These are phyloP conservation scores for Eidolon helvum DNA, from an alignment of 2,113 vertebrate species.

Conservation along the genomic window DNA sequence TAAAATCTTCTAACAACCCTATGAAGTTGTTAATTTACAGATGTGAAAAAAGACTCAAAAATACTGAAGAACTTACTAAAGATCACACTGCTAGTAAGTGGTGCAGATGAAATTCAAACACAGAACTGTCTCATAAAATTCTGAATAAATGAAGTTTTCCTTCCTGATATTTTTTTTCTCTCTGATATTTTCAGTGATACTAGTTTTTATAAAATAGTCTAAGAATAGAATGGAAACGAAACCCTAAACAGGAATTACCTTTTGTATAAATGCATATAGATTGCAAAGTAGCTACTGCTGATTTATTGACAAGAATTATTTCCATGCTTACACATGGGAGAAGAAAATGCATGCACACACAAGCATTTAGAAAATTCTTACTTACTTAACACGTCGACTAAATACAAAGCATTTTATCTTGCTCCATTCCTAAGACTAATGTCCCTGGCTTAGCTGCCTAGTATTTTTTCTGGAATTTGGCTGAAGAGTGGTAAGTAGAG, in stretches of 20 bases:
- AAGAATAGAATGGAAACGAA: conserved; percentile 31
- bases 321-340: neutral
- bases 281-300: neutral
- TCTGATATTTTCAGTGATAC: neutral
- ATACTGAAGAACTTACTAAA: conserved; percentile 16
- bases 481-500: neutral
- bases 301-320: neutral
- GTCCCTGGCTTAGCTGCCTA: neutral
- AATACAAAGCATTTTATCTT: neutral
- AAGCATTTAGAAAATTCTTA: conserved; percentile 23
- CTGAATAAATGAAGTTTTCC: conserved; percentile 30
- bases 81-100: neutral
- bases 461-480: neutral
- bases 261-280: neutral
- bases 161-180: neutral
- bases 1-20: neutral
- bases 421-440: neutral
- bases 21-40: neutral
- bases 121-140: conserved; percentile 4
- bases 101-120: neutral
- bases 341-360: neutral
- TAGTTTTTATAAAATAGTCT: conserved; percentile 30
- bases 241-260: conserved; percentile 3
- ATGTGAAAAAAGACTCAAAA: conserved; percentile 1
- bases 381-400: conserved; percentile 24